phyloP scores from a whole-genome alignment of 2,888 invertebrate genomes.

The Ectemnius continuus region DNA sequence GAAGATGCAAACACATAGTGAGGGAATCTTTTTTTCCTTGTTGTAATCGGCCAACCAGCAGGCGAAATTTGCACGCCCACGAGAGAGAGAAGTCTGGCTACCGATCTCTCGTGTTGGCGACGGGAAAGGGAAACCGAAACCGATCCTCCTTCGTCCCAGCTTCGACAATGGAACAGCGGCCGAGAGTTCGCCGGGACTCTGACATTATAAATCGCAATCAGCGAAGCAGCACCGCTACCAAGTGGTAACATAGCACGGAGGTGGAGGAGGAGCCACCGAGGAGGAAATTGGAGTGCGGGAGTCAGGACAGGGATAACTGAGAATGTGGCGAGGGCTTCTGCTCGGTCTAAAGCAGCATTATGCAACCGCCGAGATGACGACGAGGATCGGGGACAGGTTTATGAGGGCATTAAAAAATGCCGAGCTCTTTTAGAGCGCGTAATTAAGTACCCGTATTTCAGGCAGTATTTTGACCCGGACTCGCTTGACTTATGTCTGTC shows the following conservation, averaged over 20 bases:
- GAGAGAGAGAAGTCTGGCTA: constrained; percentile 3
- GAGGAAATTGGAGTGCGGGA: background rate
- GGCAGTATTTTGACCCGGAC: constrained; percentile 27
- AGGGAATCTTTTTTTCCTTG: background rate
- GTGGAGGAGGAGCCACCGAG: background rate
- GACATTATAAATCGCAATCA: constrained; percentile 72
- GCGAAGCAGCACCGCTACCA: constrained; percentile 42
- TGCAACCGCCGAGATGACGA: constrained; percentile 43
- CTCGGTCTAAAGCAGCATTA: constrained; percentile 37
- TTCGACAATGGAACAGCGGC: constrained; percentile 52
- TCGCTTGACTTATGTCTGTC: constrained; percentile 19
- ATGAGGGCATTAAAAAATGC: constrained; percentile 44
- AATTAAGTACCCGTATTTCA: constrained; percentile 50
- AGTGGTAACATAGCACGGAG: background rate
- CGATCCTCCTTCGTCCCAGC: constrained; percentile 29
- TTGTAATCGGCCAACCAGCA: background rate
- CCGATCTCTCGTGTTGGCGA: constrained; percentile 5
- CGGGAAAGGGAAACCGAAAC: constrained; percentile 37
- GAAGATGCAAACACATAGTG: too few species aligned
- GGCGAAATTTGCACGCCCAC: constrained; percentile 12
- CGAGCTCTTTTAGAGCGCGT: constrained; percentile 37
- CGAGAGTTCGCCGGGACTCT: constrained; percentile 34
- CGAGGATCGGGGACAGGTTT: constrained; percentile 44
- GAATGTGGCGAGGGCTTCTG: constrained; percentile 28
- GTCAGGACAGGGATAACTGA: constrained; percentile 40